Evolutionary conservation across 2,888 invertebrate genomes (phyloP).

Genomic region (Hydrotaea cyrtoneurina): DNA sequence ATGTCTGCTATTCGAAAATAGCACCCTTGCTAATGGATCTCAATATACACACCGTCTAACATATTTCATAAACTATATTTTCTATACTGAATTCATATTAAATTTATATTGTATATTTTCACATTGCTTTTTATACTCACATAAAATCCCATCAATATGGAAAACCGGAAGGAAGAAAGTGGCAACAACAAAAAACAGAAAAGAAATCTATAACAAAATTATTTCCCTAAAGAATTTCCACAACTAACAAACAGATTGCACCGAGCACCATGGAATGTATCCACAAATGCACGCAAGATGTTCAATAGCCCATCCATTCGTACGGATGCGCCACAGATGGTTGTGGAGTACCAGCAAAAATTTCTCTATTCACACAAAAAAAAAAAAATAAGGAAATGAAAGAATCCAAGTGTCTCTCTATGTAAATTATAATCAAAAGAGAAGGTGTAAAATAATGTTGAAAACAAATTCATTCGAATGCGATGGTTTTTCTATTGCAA

Average conservation of each 20-base stretch:
- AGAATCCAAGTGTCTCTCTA: not conserved
- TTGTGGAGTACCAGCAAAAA: conserved; percentile 11
- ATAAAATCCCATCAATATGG: conserved; percentile 21
- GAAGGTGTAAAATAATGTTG: not conserved
- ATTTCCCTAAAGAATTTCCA: conserved; percentile 51
- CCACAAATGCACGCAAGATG: conserved; percentile 31
- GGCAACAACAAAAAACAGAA: not conserved
- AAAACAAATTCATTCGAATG: not conserved
- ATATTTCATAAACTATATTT: too few species aligned
- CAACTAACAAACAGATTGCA: conserved; percentile 44
- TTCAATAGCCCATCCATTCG: conserved; percentile 8
- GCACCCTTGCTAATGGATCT: too few species aligned
- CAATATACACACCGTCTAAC: too few species aligned
- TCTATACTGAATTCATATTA: too few species aligned
- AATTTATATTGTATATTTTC: not conserved
- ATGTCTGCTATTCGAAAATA: too few species aligned
- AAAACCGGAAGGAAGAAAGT: not conserved
- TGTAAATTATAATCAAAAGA: not conserved
- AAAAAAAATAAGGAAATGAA: not conserved
- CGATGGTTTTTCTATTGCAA: not conserved
- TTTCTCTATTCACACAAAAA: not conserved
- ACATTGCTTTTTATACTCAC: conserved; percentile 14
- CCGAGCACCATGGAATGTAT: conserved; percentile 9
- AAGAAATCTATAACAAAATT: conserved; percentile 24
- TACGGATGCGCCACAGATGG: not conserved